Conservation (phyloP, 1,140 invertebrate genomes). For the Aphis craccivora region DNA sequence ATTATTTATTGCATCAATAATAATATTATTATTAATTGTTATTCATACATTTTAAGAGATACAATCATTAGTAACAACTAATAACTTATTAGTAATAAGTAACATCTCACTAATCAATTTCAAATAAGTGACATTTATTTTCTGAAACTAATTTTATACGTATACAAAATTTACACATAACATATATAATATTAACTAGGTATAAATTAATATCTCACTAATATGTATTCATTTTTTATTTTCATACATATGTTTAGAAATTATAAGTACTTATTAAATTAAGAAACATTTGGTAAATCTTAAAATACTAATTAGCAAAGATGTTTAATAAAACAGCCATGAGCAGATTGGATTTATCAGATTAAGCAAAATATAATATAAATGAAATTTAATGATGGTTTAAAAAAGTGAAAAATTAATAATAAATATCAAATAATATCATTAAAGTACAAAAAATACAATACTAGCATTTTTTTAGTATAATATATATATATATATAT, state of each 20-base stretch:
- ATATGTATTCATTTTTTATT: background rate
- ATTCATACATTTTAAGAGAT: background rate
- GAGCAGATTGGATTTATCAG: background rate
- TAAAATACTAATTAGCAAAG: constrained; percentile 7
- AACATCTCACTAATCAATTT: background rate
- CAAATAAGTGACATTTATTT: background rate
- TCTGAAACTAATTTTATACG: background rate
- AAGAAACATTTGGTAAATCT: constrained; percentile 31
- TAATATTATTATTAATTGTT: background rate
- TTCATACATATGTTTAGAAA: background rate
- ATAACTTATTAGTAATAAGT: background rate
- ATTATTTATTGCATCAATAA: background rate
- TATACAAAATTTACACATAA: background rate
- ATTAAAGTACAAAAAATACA: constrained; percentile 13
- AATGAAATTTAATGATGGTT: constrained; percentile 23
- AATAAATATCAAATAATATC: constrained; percentile 9
- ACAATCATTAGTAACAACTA: background rate
- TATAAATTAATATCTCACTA: constrained; percentile 41
- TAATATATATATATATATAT: background rate
- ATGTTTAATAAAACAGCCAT: background rate
- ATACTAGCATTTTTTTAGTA: background rate
- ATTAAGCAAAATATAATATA: constrained; percentile 15
- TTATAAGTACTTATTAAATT: constrained; percentile 44
- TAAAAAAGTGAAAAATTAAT: constrained; percentile 30
- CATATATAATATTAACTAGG: constrained; percentile 1